Conservation (phyloP, 2,888 invertebrate genomes). For the Melangyna quadrimaculata region DNA sequence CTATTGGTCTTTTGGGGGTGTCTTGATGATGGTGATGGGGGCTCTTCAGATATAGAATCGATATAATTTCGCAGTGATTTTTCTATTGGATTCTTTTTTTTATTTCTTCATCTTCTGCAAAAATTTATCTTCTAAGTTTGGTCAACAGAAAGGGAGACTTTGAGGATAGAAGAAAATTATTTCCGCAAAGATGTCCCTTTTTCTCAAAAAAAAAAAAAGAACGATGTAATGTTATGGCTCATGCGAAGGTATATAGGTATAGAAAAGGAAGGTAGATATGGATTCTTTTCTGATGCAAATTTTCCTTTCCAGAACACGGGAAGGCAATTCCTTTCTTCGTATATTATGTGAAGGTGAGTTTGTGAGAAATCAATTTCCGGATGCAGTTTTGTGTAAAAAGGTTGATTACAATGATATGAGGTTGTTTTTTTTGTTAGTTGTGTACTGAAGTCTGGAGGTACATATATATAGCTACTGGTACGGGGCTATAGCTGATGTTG, state of each 20-base stretch:
- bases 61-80: conserved; percentile 71
- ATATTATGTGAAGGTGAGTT: conserved; percentile 11
- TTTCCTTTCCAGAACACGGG: conserved; percentile 3
- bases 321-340: neutral
- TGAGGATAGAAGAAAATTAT: conserved; percentile 55
- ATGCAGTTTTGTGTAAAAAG: conserved; percentile 69
- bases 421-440: conserved; percentile 27
- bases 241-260: neutral
- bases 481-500: conserved; percentile 56
- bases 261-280: neutral
- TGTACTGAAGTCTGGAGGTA: conserved; percentile 19
- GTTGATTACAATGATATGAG: conserved; percentile 67
- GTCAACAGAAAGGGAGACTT: conserved; percentile 25
- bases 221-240: conserved; percentile 17
- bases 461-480: neutral
- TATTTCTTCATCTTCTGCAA: neutral
- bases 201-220: neutral
- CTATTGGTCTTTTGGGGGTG: neutral
- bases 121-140: conserved; percentile 25
- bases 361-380: conserved; percentile 69
- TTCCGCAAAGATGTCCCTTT: conserved; percentile 59
- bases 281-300: conserved; percentile 67
- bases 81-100: conserved; percentile 7
- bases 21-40: neutral
- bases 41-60: conserved; percentile 41